Conservation (phyloP, 2,888 invertebrate species). For the Leptopilina drosophilae region DNA sequence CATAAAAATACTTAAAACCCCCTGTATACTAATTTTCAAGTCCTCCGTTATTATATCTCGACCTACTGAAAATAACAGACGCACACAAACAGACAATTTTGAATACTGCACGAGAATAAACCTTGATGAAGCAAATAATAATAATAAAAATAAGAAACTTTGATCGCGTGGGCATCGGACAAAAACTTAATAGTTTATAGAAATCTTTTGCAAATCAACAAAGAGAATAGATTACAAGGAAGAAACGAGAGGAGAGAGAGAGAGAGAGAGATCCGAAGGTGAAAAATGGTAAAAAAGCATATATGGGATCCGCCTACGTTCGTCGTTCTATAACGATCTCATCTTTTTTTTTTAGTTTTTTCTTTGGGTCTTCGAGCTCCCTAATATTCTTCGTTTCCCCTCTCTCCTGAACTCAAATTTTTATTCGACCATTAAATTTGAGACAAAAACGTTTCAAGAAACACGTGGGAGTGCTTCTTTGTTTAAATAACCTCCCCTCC, state of each 20-base stretch:
- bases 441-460: neutral
- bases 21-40: slow-evolving; percentile 10
- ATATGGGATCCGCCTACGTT: slow-evolving; percentile 53
- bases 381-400: neutral
- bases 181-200: neutral
- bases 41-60: slow-evolving; percentile 19
- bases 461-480: too few relatives aligned
- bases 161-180: slow-evolving; percentile 9
- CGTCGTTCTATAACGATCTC: slow-evolving; percentile 48
- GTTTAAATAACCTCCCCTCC: too few relatives aligned
- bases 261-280: slow-evolving; percentile 27
- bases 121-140: neutral
- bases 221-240: slow-evolving; percentile 14
- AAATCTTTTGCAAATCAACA: neutral
- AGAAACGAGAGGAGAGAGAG: slow-evolving; percentile 16
- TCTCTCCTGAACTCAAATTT: neutral
- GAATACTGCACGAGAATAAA: neutral
- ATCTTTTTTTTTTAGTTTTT: neutral
- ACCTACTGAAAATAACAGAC: slow-evolving; percentile 6
- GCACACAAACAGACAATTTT: neutral
- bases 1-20: slow-evolving; percentile 3
- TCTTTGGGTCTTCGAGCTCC: slow-evolving; percentile 10
- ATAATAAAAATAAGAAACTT: neutral
- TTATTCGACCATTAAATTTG: slow-evolving; percentile 21
- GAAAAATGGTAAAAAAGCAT: slow-evolving; percentile 36